Base-by-base conservation (phyloP, 2,113 vertebrate genomes). In the Pangasianodon hypophthalmus region DNA sequence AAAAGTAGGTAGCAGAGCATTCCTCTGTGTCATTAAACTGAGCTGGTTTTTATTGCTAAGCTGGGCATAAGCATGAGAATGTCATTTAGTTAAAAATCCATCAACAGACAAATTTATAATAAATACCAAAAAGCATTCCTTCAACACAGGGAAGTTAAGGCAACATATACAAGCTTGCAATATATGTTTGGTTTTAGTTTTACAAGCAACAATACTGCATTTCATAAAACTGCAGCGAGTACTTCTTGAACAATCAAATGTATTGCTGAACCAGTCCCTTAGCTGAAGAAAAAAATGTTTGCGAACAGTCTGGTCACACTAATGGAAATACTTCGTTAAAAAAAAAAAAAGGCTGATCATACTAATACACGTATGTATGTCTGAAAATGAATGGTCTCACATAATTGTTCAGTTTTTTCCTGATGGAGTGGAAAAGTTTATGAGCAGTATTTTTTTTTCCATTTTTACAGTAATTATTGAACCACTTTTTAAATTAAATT, bases 101-200 rank as follows among this genome's bases (percentile, higher is more conserved):
- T 58, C 64, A 54, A 44, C 37, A 8, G 13, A 87, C 71, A 19
- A 21, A 56, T 16, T 44, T 87, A 54, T 46, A 2, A 14, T 7
- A 60, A 29, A n/a, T 46, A 58, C 21, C 52, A 77, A 16, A 56
- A 58, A 21, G 9, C 16, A 37, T 79, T 62, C 37, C n/a, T 62
- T 60, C 37, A 87, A 21, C 24, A 79, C 13, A 41, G 19, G 19
- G 50, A 75, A 11, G 26, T 85, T 64, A 41, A 58, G 2, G 29
- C 16, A 73, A 24, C 69, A 29, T 60, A 62, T 19, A 41, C n/a
- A 48, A 58, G 69, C 50, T 71, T 75, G 32, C 19, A 18, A 84
- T 44, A 79, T 75, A 67, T 84, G 80, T 64, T 87, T 88, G 58
- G 44, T 19, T 77, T 90, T 67, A 88, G 41, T 44, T 88, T 85